Percentiles rank a stretch among this genome's conserved stretches.
Conservation (phyloP, 2,888 invertebrate genomes). For the Abrostola triplasia region DNA sequence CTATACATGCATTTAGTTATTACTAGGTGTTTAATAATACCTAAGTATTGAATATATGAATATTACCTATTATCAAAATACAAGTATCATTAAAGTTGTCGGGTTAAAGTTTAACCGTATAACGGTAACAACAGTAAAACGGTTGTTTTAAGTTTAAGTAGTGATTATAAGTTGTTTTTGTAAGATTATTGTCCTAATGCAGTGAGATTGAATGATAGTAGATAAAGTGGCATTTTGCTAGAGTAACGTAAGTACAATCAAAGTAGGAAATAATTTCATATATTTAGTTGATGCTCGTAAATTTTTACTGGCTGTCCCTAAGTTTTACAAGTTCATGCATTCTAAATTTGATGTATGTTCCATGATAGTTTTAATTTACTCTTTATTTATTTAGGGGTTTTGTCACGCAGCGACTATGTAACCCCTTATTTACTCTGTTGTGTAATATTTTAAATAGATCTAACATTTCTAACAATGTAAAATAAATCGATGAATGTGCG, state of each 20-base stretch:
- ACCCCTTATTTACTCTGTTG: no score
- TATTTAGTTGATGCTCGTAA: slow-evolving; percentile 29
- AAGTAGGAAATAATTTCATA: slow-evolving; percentile 41
- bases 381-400: no score
- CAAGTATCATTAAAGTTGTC: slow-evolving; percentile 35
- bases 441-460: no score
- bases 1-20: slow-evolving; percentile 44
- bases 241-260: slow-evolving; percentile 66
- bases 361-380: no score
- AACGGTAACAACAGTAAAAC: slow-evolving; percentile 32
- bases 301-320: background rate
- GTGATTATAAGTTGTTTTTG: slow-evolving; percentile 42
- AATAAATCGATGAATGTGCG: no score
- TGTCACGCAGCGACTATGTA: no score
- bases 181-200: slow-evolving; percentile 56
- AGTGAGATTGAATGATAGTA: slow-evolving; percentile 72
- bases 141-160: slow-evolving; percentile 50
- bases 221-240: slow-evolving; percentile 74
- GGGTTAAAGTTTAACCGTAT: no score
- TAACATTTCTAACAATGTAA: no score
- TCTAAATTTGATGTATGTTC: no score
- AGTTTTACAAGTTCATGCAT: no score
- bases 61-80: slow-evolving; percentile 13
- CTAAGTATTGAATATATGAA: slow-evolving; percentile 21
- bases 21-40: background rate